phyloP scores from a whole-genome alignment of 2,888 invertebrate species.

The Notodromas monacha region DNA sequence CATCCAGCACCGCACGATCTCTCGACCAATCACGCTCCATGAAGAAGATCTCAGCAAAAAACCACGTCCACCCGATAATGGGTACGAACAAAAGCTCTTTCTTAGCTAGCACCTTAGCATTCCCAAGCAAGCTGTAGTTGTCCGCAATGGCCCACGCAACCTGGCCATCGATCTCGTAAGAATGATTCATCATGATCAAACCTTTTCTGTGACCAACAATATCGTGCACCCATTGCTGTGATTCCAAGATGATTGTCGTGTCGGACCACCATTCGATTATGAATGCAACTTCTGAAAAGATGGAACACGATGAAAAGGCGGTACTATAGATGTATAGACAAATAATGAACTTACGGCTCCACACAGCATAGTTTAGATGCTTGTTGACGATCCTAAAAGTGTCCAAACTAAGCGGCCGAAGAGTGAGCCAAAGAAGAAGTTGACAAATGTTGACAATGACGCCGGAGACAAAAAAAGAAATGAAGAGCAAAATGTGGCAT shows the following conservation, averaged over 20 bases:
- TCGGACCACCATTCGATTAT: slow-evolving; percentile 79
- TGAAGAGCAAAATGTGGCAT: slow-evolving; percentile 47
- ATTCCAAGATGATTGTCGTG: slow-evolving; percentile 32
- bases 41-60: slow-evolving; percentile 74
- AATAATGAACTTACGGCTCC: slow-evolving; percentile 55
- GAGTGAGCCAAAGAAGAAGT: slow-evolving; percentile 34
- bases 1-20: slow-evolving; percentile 46
- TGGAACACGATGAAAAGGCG: too few species aligned
- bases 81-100: slow-evolving; percentile 48
- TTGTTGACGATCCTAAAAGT: slow-evolving; percentile 59
- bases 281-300: slow-evolving; percentile 70
- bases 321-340: slow-evolving; percentile 13
- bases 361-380: slow-evolving; percentile 53
- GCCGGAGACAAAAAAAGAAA: slow-evolving; percentile 58
- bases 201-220: slow-evolving; percentile 60
- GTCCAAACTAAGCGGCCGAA: slow-evolving; percentile 42
- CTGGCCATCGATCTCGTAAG: slow-evolving; percentile 81
- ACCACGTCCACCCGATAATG: slow-evolving; percentile 78
- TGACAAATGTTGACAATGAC: slow-evolving; percentile 49
- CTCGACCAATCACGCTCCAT: slow-evolving; percentile 65
- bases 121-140: slow-evolving; percentile 29
- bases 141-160: slow-evolving; percentile 72
- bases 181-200: slow-evolving; percentile 67
- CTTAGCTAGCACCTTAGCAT: slow-evolving; percentile 71
- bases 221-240: slow-evolving; percentile 29